Percentiles rank a stretch among this genome's conserved stretches.
Evolutionary conservation across 2,888 invertebrate species (phyloP).

Genomic region (Agapetus fuscipes): DNA sequence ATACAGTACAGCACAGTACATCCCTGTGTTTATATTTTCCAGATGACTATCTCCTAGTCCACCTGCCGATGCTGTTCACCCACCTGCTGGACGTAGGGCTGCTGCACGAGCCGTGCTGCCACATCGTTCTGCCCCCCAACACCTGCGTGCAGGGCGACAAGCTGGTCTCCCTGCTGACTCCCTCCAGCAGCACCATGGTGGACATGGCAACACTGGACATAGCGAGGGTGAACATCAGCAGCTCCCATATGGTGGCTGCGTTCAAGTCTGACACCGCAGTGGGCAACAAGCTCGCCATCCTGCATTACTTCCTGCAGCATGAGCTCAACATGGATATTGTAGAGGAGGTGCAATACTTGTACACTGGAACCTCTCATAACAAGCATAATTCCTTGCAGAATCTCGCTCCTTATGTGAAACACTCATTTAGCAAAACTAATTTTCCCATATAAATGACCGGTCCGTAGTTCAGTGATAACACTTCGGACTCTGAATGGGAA

Average conservation of each 20-base stretch:
- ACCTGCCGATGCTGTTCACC: conserved; percentile 74
- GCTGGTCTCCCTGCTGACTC: conserved; percentile 56
- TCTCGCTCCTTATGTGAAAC: no score
- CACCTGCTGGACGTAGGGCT: conserved; percentile 78
- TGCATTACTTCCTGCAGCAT: conserved; percentile 76
- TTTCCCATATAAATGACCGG: no score
- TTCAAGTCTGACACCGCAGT: conserved; percentile 57
- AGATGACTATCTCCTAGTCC: conserved; percentile 75
- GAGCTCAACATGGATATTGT: conserved; percentile 64
- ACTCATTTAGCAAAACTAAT: no score
- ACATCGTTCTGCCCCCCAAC: conserved; percentile 59
- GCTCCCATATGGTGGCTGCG: conserved; percentile 56
- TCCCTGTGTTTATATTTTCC: conserved; percentile 23
- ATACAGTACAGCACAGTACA: not conserved
- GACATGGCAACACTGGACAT: conserved; percentile 66
- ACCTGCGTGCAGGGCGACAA: conserved; percentile 48
- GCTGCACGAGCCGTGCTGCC: conserved; percentile 75
- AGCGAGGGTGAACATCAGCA: conserved; percentile 53
- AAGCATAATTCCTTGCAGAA: no score
- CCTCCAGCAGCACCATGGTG: conserved; percentile 45
- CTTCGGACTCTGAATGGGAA: no score
- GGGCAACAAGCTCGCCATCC: conserved; percentile 67
- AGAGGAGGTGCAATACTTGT: conserved; percentile 56
- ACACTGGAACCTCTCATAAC: no score
- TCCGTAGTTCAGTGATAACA: no score